Conservation (phyloP, 2,797 vertebrate genomes). For the Sciaenops ocellatus region DNA sequence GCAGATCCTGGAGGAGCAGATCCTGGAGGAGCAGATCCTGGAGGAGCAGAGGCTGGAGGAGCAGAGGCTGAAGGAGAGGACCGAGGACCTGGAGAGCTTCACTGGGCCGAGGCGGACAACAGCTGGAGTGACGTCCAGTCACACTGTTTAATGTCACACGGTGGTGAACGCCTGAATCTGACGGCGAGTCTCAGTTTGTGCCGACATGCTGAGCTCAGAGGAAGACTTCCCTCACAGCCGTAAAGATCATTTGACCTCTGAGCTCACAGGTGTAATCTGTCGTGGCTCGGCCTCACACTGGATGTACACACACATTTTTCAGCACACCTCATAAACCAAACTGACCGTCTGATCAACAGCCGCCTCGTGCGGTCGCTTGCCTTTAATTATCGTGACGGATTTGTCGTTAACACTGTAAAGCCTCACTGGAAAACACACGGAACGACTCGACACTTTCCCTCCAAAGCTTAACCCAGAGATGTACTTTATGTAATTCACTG, state of each 20-base stretch:
- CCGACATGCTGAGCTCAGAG: neutral
- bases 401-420: conserved; percentile 19
- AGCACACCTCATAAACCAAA: conserved; percentile 25
- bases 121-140: conserved; percentile 38
- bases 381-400: neutral
- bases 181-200: conserved; percentile 4
- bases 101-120: conserved; percentile 69
- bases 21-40: conserved; percentile 88
- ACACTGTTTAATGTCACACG: too few relatives aligned
- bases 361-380: neutral
- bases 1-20: too few relatives aligned
- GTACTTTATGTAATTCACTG: conserved; percentile 26
- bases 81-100: conserved; percentile 88
- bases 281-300: neutral
- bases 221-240: conserved; percentile 24
- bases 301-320: neutral
- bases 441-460: neutral
- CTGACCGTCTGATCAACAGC: conserved; percentile 27
- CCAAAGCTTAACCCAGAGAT: conserved; percentile 30
- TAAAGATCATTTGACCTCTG: conserved; percentile 29
- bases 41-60: conserved; percentile 91
- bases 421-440: conserved; percentile 41
- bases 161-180: too few relatives aligned
- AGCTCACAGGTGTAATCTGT: conserved; percentile 9
- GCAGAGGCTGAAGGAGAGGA: conserved; percentile 89